phyloP scores from a whole-genome alignment of 2,113 vertebrate species.

The Phalacrocorax carbo region DNA sequence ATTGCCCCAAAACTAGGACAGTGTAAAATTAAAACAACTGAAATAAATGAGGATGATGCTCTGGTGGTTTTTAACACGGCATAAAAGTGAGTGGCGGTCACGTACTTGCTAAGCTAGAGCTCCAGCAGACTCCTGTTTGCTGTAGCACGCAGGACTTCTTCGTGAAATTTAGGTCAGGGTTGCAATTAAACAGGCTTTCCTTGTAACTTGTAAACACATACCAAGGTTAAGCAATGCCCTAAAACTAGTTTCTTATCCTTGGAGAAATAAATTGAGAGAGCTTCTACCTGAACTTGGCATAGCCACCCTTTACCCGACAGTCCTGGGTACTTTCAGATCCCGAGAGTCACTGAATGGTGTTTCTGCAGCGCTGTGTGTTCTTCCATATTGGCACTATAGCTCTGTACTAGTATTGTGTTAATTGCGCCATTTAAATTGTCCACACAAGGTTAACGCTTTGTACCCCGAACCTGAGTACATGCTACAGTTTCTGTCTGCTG shows the following conservation, averaged over 20 bases:
- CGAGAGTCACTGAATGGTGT: neutral
- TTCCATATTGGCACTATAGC: neutral
- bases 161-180: conserved; percentile 18
- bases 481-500: neutral
- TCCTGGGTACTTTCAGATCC: neutral
- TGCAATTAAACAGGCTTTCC: neutral
- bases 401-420: neutral
- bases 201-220: neutral
- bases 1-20: neutral
- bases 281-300: neutral
- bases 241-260: neutral
- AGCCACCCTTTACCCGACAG: neutral
- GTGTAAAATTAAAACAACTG: neutral
- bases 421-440: neutral
- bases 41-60: neutral
- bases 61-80: neutral
- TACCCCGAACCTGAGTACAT: neutral
- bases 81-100: neutral
- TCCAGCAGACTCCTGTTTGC: neutral
- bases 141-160: neutral
- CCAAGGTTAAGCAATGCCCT: neutral
- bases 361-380: neutral
- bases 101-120: neutral
- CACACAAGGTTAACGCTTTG: neutral
- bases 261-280: neutral